A percentile compares a stretch with the other conserved stretches of the same genome.
Conservation (phyloP, 2,888 invertebrate species). For the Hydrotaea diabolus region DNA sequence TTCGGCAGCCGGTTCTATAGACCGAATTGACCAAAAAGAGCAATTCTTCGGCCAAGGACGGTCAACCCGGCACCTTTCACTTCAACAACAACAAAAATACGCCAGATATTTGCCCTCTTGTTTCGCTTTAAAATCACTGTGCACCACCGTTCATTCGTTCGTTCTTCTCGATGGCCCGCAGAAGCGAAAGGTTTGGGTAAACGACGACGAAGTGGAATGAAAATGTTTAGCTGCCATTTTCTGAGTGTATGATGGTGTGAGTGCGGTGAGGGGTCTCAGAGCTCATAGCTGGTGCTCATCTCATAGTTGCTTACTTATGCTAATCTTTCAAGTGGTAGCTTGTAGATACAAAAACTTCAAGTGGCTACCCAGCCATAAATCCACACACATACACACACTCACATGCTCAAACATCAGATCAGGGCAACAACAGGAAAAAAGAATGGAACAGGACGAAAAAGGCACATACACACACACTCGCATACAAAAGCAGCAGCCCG, state of each 20-base stretch:
- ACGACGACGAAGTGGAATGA: conserved; percentile 17
- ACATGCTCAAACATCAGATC: background rate
- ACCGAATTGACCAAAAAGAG: too few species aligned
- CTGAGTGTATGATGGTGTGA: conserved; percentile 3
- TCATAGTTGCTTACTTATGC: conserved; percentile 71
- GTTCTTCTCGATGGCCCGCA: background rate
- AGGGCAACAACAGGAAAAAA: background rate
- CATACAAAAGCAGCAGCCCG: conserved; percentile 36
- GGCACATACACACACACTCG: background rate
- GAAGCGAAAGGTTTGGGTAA: background rate
- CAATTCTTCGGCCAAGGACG: too few species aligned
- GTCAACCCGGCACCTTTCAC: too few species aligned
- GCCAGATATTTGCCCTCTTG: too few species aligned
- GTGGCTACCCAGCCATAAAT: conserved; percentile 57
- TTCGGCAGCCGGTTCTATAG: too few species aligned
- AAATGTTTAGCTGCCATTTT: conserved; percentile 30
- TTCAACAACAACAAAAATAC: too few species aligned
- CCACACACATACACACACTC: conserved; percentile 39
- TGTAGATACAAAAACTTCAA: conserved; percentile 55
- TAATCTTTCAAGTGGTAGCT: conserved; percentile 78
- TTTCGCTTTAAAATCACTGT: background rate
- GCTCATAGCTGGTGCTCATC: conserved; percentile 52
- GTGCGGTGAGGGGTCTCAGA: conserved; percentile 41
- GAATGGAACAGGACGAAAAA: conserved; percentile 9
- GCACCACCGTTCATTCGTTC: background rate